A percentile compares a stretch with the other conserved stretches of the same genome.
Evolutionary conservation across 1,140 invertebrate genomes (phyloP).

Genomic region (Papilio xuthus): DNA sequence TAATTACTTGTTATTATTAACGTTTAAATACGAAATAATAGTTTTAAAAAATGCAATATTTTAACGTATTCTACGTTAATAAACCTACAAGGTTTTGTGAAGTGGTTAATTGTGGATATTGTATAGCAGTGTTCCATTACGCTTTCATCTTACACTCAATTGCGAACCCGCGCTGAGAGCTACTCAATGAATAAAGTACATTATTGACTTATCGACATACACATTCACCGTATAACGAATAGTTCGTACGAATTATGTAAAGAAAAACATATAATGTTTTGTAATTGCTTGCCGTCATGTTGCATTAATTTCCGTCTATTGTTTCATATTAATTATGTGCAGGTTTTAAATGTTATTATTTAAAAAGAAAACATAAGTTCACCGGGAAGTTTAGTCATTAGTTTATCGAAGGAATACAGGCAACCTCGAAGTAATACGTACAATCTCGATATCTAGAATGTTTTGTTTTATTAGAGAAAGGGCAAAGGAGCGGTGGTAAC

Average conservation of each 20-base stretch:
- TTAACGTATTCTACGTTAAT: neutral
- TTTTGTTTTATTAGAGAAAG: too few relatives aligned
- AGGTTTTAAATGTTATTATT: neutral
- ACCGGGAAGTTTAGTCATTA: neutral
- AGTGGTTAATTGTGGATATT: neutral
- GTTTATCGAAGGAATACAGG: too few relatives aligned
- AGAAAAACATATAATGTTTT: neutral
- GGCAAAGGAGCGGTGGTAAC: too few relatives aligned
- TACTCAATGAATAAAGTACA: conserved; percentile 17
- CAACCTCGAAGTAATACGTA: too few relatives aligned
- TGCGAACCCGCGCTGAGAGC: neutral
- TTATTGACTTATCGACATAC: conserved; percentile 2
- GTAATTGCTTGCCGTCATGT: neutral
- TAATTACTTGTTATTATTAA: too few relatives aligned
- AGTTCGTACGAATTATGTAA: neutral
- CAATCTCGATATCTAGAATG: too few relatives aligned
- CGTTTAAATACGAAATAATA: too few relatives aligned
- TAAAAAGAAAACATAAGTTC: neutral
- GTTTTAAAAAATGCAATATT: neutral
- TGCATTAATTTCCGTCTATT: neutral
- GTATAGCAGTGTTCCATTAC: neutral
- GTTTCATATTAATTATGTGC: neutral
- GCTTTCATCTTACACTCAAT: neutral
- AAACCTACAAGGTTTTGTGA: neutral
- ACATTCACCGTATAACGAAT: neutral